Base-by-base conservation (phyloP, 2,113 vertebrate species). In the Indicator maculatus region DNA sequence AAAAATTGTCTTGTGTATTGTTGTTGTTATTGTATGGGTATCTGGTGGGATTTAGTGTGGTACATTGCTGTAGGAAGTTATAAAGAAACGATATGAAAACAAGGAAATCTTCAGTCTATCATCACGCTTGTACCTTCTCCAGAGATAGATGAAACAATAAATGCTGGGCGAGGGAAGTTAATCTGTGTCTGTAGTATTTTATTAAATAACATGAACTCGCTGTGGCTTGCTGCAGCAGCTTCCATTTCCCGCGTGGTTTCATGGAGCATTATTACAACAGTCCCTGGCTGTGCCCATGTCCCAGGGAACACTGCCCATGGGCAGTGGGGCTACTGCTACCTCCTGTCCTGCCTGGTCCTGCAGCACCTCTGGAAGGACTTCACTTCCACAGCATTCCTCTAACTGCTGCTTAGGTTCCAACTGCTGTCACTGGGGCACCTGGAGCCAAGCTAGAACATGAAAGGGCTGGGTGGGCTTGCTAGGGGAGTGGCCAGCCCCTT, bases 81-180 rank as follows among this genome's bases (percentile, higher is more conserved):
- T 33, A 76, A 89, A 83, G 86, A 63, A 89, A 85, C 85, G 55
- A 64, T 80, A 73, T 80, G 82, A 91, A 89, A 91, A 80, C 82
- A 74, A 77, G 91, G 73, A 82, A 82, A 67, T 87, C 78, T 93
- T 85, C 87, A 69, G 87, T 91, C 91, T 86, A 27, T 91, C 91
- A 11, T n/a, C 41, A 82, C 6, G 4, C 84, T 73, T 91, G 84
- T 77, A 82, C 3, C 89, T 88, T 73, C 91, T 91, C 82, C 76
- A 55, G 87, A 80, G 87, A 76, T 56, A 86, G 56, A 89, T 83
- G 91, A 83, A 93, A 82, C 93, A 94, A 27, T 94, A 83, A 94
- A 94, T 89, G 83, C 86, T 1, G 5, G 69, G 60, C 2, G 0
- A 88, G 78, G 60, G 75, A 76, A 83, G 87, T 71, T 90, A 60